These are phyloP conservation scores for Acrocephalus scirpaceus DNA, from an alignment of 2,797 vertebrate genomes.

Conservation along the genomic window DNA sequence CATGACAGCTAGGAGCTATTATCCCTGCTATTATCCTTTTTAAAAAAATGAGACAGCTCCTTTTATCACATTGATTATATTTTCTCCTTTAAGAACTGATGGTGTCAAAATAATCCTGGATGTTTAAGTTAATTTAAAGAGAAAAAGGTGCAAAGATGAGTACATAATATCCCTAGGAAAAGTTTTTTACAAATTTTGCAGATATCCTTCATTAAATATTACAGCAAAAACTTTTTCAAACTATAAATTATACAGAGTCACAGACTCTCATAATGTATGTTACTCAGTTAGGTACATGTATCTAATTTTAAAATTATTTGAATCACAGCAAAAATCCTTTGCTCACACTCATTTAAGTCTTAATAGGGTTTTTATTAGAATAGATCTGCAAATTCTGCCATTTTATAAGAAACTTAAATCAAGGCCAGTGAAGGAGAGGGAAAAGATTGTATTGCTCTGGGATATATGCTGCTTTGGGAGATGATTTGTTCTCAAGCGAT, in stretches of 20 bases:
- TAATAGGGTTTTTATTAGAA: conserved; percentile 40
- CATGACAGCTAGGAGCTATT: background rate
- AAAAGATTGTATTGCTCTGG: background rate
- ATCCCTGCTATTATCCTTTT: background rate
- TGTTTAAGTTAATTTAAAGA: background rate
- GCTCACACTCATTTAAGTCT: conserved; percentile 21
- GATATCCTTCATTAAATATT: background rate
- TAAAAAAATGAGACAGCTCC: background rate
- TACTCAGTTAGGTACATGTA: background rate
- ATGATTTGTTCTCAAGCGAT: background rate
- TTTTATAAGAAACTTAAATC: conserved; percentile 35
- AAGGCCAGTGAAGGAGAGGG: background rate
- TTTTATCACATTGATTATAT: background rate
- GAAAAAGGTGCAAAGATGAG: background rate
- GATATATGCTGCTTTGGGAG: background rate
- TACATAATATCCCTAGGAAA: background rate
- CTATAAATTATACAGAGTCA: background rate
- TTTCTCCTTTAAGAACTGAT: background rate
- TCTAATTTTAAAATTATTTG: conserved; percentile 40
- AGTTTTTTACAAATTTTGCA: background rate
- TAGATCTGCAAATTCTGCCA: background rate
- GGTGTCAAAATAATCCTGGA: background rate
- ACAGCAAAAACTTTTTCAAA: background rate
- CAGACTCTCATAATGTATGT: background rate
- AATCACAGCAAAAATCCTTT: conserved; percentile 5